Evolutionary conservation across 1,140 invertebrate species (phyloP), one percentile per base, ranked within the genome.

Genomic region (Anastrepha ludens): DNA sequence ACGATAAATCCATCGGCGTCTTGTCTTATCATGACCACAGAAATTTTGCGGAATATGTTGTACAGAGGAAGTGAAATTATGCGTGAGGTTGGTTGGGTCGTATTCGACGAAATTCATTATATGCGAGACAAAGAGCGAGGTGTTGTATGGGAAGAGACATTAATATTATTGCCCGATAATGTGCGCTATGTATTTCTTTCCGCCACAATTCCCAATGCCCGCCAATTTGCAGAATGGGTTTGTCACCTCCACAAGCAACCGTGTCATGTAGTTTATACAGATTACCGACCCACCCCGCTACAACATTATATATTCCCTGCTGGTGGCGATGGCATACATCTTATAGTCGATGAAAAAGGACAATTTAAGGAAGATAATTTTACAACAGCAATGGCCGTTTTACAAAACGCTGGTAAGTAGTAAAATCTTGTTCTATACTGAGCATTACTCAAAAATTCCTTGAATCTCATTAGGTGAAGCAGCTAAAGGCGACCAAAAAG

Each of bases 101-200:
- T 99, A 86, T 99, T 99, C 94, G 99, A 99, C 94, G 99, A 99
- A 95, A 99, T 99, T 92, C 99, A 99, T 94, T 99, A 99, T 93
- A 99, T 99, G 99, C 95, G 99, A 93, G 98, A 99, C 91, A 99
- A 99, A 94, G 98, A 99, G 93, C 95, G 99, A 94, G 99, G 99
- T 74, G 99, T 99, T 39, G 99, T 99, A 4, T 99, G 99, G 99
- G 93, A 99, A 95, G 99, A 99, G 95, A 99, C 99, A 0, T 95
- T 99, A 20, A 99, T 99, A 92, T 94, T 99, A 20, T 93, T 99
- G 44, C 99, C 99, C 1, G 98, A 99, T 92, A 99, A 99, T 93
- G 98, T 99, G 0, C 98, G 98, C 92, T 99, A 99, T 94, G 99
- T 99, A 6, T 99, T 99, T 93, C 95, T 99, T 0, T 99, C 99